Evolutionary conservation across 1,140 invertebrate genomes (phyloP), one percentile per base, ranked within the genome.

Genomic region (Sipha flava): DNA sequence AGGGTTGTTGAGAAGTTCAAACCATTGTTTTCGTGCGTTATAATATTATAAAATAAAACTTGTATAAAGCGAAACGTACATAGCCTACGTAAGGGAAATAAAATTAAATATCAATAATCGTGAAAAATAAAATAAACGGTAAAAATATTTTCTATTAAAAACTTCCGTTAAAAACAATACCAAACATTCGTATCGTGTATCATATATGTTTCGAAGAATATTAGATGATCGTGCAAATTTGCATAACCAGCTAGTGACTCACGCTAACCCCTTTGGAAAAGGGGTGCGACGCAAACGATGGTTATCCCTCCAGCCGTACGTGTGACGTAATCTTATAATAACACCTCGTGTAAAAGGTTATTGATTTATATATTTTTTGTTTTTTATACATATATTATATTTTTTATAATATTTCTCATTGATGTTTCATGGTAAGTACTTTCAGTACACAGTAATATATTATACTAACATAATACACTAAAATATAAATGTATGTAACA

Each of bases 211-310:
- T 31, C 68, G 9, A 34, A 49, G 1, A 37, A 37, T 29, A 34
- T 54, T 31, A 34, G 26, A 75, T 37, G 31, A 18, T 34, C 26
- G n/a, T 0, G 5, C 16, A 21, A 0, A 37, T 75, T 75, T 75
- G 72, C 72, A 75, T 73, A 52, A 52, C 10, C 16, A 54, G 29
- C 21, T n/a, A n/a, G 12, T 75, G 72, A 75, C 72, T 75, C 72
- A 57, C 29, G 31, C 34, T n/a, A 34, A 49, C 31, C 72, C 72
- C 12, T 16, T 16, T 29, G 9, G 1, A 6, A 66, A 66, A 66
- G 21, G 64, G 64, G 64, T 66, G 34, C 4, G 16, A 4, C 18
- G 31, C 57, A 16, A 26, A 1, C 54, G 26, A 59, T 31, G 37
- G n/a, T n/a, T n/a, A n/a, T 43, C 64, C 64, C 64, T 43, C 26